Percentiles rank a stretch among this genome's conserved stretches.
These are phyloP conservation scores for Ceyx cyanopectus DNA, from an alignment of 2,113 vertebrate species.

Conservation along the genomic window DNA sequence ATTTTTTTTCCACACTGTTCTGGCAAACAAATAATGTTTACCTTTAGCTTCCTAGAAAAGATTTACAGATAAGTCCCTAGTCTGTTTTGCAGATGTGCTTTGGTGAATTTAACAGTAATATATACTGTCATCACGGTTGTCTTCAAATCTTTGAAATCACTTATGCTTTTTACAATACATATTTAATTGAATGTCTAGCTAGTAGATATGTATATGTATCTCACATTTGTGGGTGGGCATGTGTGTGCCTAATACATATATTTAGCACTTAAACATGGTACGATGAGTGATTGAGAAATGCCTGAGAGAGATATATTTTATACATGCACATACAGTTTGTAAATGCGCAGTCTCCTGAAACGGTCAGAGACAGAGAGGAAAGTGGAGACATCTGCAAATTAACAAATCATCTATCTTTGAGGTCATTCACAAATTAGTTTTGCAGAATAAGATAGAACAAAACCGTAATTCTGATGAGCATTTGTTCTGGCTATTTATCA, in stretches of 20 bases:
- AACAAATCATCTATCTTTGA: conserved; percentile 71
- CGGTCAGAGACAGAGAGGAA: conserved; percentile 5
- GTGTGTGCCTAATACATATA: conserved; percentile 14
- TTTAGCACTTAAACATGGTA: conserved; percentile 6
- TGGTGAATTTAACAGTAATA: conserved; percentile 58
- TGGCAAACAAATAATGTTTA: conserved; percentile 59
- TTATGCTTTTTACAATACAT: conserved; percentile 69
- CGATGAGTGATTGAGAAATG: conserved; percentile 53
- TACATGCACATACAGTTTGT: background rate
- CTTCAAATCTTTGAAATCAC: conserved; percentile 63
- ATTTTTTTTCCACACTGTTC: conserved; percentile 56
- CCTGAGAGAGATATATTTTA: conserved; percentile 20
- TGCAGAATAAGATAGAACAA: conserved; percentile 73
- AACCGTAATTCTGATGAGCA: conserved; percentile 70
- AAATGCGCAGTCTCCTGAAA: conserved; percentile 13
- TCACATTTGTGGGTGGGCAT: conserved; percentile 47
- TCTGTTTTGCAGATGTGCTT: conserved; percentile 65
- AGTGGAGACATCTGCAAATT: conserved; percentile 69
- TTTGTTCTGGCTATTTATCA: conserved; percentile 73
- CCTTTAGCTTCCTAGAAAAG: conserved; percentile 60
- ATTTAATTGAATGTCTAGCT: conserved; percentile 72
- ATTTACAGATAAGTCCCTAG: conserved; percentile 56
- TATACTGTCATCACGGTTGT: conserved; percentile 57
- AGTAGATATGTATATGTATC: conserved; percentile 67
- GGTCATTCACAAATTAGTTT: conserved; percentile 71